Evolutionary conservation across 2,797 vertebrate species (phyloP), one percentile per base, ranked within the genome.

Genomic region (Eulemur rubriventer): DNA sequence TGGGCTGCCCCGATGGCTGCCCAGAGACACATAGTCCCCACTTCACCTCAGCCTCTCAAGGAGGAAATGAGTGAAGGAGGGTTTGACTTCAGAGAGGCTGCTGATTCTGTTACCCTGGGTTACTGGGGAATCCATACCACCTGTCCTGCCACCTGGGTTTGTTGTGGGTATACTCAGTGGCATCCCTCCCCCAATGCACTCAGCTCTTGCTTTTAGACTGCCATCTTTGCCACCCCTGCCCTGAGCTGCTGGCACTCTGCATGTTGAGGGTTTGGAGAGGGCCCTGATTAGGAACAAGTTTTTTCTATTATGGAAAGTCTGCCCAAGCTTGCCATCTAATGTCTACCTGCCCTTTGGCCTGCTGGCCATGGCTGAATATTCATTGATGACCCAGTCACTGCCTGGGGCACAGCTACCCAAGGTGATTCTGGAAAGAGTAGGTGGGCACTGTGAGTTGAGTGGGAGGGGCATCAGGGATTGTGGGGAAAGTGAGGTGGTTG

Each of bases 291-390:
- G 69, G 73, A 93, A 83, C 57, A 94, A 59, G 8, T 63, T 93
- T 92, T 96, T 95, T 95, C 90, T 96, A 9, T 86, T 73, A 46
- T 48, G 89, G 55, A 69, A 96, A 92, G n/a, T 50, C 63, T 88
- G 22, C 48, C 85, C 79, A 76, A 76, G 52, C 84, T 72, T 91
- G 78, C n/a, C n/a, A 35, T 83, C 52, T 92, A 84, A 84, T 38
- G 55, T 96, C 38, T 92, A 70, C 75, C 96, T 35, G 80, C 57
- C 92, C 81, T 95, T 70, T 59, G 78, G 73, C 87, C 65, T 83
- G 14, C 43, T 95, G 92, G 86, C 69, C n/a, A 2, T 50, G 69
- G 84, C 70, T 78, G 65, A 93, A 38, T 87, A 78, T 73, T 93
- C 22, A 89, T 16, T 91, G 72, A 76, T 65, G 35, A 35, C 48